These are phyloP conservation scores for Amblyornis subalaris DNA, from an alignment of 2,113 vertebrate species.

Conservation along the genomic window DNA sequence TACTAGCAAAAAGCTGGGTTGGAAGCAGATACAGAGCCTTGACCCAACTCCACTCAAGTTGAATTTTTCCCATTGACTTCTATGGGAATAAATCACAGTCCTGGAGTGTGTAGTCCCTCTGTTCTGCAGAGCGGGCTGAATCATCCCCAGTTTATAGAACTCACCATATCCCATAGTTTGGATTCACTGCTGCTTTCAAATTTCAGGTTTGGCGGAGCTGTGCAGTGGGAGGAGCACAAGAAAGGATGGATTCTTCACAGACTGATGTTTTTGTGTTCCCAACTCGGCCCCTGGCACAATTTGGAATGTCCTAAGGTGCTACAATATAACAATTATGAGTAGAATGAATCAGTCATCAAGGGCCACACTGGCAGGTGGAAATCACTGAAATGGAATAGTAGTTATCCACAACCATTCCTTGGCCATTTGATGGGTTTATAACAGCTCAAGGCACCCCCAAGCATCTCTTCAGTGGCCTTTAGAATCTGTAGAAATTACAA, in stretches of 20 bases:
- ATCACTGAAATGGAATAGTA: background rate
- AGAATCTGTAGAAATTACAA: background rate
- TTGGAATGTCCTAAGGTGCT: background rate
- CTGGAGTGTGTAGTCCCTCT: background rate
- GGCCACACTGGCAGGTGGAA: background rate
- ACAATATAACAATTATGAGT: background rate
- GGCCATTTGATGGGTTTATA: background rate
- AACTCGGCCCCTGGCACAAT: background rate
- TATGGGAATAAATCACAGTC: background rate
- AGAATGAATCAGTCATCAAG: background rate
- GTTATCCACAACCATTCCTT: background rate
- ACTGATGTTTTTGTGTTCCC: background rate
- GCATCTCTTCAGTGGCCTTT: background rate
- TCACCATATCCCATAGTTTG: background rate
- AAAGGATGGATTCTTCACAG: background rate
- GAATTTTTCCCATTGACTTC: background rate
- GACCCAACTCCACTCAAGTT: background rate
- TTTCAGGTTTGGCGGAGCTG: background rate
- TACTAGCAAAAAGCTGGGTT: background rate
- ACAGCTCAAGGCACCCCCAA: background rate
- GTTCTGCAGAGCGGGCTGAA: background rate
- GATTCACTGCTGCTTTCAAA: background rate
- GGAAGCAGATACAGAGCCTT: background rate
- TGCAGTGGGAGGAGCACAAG: background rate
- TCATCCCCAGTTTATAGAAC: background rate